Evolutionary conservation across 2,797 vertebrate species (phyloP).

Genomic region (Stomatorhinus walkeri): DNA sequence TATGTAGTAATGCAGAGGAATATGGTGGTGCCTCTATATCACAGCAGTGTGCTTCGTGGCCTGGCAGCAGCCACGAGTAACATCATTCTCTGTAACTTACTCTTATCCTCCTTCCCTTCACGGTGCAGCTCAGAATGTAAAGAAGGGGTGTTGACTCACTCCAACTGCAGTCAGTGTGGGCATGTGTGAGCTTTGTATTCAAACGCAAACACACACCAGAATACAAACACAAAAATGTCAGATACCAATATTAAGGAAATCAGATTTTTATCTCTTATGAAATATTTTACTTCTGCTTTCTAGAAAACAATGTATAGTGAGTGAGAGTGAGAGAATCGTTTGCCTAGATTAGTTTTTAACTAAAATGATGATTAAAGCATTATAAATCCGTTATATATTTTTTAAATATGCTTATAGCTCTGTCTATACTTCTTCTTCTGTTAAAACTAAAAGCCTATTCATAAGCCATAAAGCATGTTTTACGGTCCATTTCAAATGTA

Average conservation of each 20-base stretch:
- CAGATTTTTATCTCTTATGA: not conserved
- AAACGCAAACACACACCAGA: not conserved
- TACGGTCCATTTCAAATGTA: not conserved
- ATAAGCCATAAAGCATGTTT: not conserved
- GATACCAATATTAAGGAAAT: not conserved
- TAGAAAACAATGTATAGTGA: not conserved
- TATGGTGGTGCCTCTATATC: not conserved
- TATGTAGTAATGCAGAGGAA: not conserved
- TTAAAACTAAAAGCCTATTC: not conserved
- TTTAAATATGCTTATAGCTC: not conserved
- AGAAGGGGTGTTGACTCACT: not conserved
- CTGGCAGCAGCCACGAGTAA: not conserved
- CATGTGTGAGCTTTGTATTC: not conserved
- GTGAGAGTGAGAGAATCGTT: not conserved
- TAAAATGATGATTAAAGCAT: not conserved
- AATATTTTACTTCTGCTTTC: not conserved
- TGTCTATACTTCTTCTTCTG: not conserved
- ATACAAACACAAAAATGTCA: not conserved
- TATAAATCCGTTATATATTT: not conserved
- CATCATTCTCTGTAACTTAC: not conserved
- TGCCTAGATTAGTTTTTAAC: not conserved
- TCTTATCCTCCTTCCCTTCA: not conserved
- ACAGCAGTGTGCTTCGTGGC: not conserved
- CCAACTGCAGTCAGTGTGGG: not conserved
- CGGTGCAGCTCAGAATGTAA: not conserved